phyloP scores from a whole-genome alignment of 2,888 invertebrate species.

The Poecilobothrus nobilitatus region DNA sequence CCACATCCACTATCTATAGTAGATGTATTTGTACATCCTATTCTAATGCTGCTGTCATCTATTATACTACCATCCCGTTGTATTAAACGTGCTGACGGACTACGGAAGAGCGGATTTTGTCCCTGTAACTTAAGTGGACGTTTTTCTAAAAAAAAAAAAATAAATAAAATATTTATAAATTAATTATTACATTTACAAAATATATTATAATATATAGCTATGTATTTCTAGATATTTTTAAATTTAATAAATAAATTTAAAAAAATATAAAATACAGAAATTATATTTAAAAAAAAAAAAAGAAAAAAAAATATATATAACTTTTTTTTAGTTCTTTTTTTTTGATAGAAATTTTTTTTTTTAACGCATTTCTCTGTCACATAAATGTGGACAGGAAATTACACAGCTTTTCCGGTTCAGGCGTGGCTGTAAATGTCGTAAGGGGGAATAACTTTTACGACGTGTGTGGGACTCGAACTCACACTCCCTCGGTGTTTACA shows the following conservation, averaged over 20 bases:
- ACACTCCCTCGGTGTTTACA: no score
- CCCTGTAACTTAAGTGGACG: constrained; percentile 38
- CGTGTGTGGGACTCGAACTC: no score
- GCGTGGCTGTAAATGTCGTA: no score
- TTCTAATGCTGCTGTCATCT: constrained; percentile 24
- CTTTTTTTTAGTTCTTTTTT: no score
- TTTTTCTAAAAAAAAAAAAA: constrained; percentile 35
- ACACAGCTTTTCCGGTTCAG: no score
- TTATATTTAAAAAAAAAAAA: no score
- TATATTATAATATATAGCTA: neutral
- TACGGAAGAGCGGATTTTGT: constrained; percentile 41
- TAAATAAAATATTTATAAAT: neutral
- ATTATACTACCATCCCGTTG: constrained; percentile 37
- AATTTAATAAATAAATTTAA: neutral
- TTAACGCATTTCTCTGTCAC: no score
- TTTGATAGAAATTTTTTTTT: no score
- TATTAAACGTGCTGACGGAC: constrained; percentile 41
- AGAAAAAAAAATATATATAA: no score
- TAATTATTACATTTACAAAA: neutral
- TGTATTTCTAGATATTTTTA: neutral
- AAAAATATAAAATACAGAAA: neutral
- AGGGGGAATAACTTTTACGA: no score
- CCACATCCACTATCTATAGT: constrained; percentile 23
- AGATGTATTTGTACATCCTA: constrained; percentile 25
- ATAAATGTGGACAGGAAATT: no score